phyloP scores from a whole-genome alignment of 2,888 invertebrate species.

The Apotomis capreana region DNA sequence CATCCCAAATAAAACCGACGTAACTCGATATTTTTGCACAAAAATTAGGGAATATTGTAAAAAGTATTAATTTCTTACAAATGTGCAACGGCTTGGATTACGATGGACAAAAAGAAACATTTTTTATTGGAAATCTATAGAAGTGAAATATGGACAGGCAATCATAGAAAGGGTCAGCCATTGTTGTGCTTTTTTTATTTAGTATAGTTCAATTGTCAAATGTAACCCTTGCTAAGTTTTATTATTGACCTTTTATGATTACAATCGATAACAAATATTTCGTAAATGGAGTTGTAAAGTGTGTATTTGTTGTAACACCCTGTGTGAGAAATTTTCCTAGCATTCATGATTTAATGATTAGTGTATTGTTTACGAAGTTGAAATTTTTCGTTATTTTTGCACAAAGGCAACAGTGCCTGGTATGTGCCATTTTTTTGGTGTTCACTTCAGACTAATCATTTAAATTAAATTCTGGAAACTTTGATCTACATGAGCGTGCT shows the following conservation, averaged over 20 bases:
- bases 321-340: conserved; percentile 20
- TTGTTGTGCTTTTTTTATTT: conserved; percentile 54
- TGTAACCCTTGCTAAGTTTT: conserved; percentile 61
- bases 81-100: conserved; percentile 74
- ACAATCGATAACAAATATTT: conserved; percentile 14
- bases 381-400: no score
- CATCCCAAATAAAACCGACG: conserved; percentile 54
- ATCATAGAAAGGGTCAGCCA: conserved; percentile 75
- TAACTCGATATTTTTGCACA: conserved; percentile 78
- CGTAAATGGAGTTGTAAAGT: background rate
- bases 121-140: conserved; percentile 50
- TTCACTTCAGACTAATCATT: no score
- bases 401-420: no score
- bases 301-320: background rate
- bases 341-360: background rate
- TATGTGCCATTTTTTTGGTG: no score
- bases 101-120: conserved; percentile 58
- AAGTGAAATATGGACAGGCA: conserved; percentile 66
- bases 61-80: conserved; percentile 73
- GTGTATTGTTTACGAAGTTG: background rate
- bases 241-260: conserved; percentile 50
- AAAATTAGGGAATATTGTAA: conserved; percentile 76
- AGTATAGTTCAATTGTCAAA: conserved; percentile 55
- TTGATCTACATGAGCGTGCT: no score
- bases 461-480: no score